Evolutionary conservation across 2,797 vertebrate genomes (phyloP), one percentile per base, ranked within the genome.

Genomic region (Serranus cabrilla): DNA sequence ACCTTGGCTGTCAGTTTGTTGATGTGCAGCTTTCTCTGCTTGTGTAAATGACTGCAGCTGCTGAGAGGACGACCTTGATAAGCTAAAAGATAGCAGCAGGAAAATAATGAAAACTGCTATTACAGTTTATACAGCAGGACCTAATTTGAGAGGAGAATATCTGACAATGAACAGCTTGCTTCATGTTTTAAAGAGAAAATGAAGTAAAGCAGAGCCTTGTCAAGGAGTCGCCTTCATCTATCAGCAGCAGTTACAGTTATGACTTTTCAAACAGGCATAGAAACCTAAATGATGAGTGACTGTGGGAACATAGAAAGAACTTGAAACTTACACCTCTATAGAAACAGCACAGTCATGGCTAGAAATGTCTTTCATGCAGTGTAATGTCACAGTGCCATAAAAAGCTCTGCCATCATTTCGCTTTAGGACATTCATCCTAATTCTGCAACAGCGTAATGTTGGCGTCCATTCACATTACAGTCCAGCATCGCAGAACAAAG

Each of bases 51-150:
- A 62, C n/a, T 40, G 7, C 1, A 37, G 49, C 17, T 12, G 17
- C n/a, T 39, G 34, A 42, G 14, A 61, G 7, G 25, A 51, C 1
- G 3, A 51, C 51, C 25, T 47, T 56, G 42, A 39, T 64, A 27
- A 46, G 40, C 7, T 34, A 45, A 74, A 52, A 5, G 2, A 56
- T 27, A 67, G 23, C 27, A 13, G 50, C 37, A 27, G 23, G 27
- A 34, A 52, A 46, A 20, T 46, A 66, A 43, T 61, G 6, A 54
- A 58, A 71, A 50, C 23, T 50, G 2, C 4, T 52, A 25, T 54
- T 49, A n/a, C 0, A 54, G 21, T 73, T 68, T 42, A n/a, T 14
- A 20, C 23, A 7, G 20, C 11, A 12, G 5, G 18, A 45, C 13
- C 37, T 61, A 2, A 54, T 50, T 13, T 51, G 45, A 43, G 12